Evolutionary conservation across 1,140 invertebrate species (phyloP), one percentile per base, ranked within the genome.

Genomic region (Drosophila parabipectinata): DNA sequence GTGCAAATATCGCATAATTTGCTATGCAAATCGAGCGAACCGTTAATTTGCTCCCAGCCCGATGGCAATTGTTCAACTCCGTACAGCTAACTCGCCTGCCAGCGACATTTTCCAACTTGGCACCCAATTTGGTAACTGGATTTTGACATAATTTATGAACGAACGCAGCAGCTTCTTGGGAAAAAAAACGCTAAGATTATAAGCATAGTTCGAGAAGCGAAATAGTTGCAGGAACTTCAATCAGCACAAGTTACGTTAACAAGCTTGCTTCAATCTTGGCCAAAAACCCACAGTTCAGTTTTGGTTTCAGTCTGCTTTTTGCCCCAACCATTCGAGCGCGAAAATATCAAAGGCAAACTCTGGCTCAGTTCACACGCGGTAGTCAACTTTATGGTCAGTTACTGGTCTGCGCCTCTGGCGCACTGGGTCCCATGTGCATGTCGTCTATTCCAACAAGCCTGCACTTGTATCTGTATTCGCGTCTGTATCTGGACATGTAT

Each of bases 101-200:
- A 75, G 74, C 68, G 72, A 82, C 72, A 88, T 79, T 78, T 85
- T 58, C 26, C 69, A 54, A 74, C 60, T 30, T 63, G 66, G 82
- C 83, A 88, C 83, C 84, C 84, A 88, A 88, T 88, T 88, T 89
- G 83, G 83, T 88, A 88, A 88, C 83, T 88, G 72, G 84, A 74
- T 89, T 89, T 89, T 73, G 78, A 84, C 76, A 84, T 84, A 72
- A 84, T 79, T 84, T 84, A 84, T 84, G 72, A 76, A 82, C 77
- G 55, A 64, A 52, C 41, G 41, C 54, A 60, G 57, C 68, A 60
- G 53, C 68, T 71, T 69, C 61, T 76, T 55, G 34, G 30, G 39
- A 44, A 74, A 63, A 56, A 56, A 53, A 58, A 45, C 9, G 8
- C 6, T 21, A 44, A 44, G 15, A 44, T 15, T 15, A 44, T 14